Evolutionary conservation across 2,113 vertebrate species (phyloP), one percentile per base, ranked within the genome.

Genomic region (Rhynchopsitta pachyrhyncha): DNA sequence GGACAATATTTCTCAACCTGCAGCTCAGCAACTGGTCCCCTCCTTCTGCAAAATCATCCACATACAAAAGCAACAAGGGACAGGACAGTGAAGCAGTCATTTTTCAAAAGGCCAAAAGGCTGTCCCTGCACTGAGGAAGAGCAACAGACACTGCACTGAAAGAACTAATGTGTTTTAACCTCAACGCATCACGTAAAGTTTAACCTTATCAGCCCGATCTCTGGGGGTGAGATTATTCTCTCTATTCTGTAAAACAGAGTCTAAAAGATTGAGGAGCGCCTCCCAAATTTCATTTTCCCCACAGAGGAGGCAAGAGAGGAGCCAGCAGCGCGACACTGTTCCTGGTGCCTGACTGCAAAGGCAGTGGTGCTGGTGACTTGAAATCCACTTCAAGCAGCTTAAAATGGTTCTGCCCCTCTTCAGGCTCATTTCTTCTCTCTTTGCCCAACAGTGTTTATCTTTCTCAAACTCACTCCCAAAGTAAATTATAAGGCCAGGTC

Each of bases 371-470:
- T 41, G 53, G 73, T 1, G 1, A 10, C 86, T 50, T 18, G 41
- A 90, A 86, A 94, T 84, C 73, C 83, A 78, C 91, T 91, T 76
- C 50, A 88, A 60, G 86, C 73, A 90, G 37, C 29, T 82, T 64
- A 22, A 75, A 78, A 46, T 2, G 16, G 42, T 5, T 13, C 37
- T 59, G 89, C 74, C 22, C 50, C 25, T 73, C 86, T 46, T 68
- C 82, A 92, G 70, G 28, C 25, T 22, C 53, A 53, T 31, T 28
- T 37, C 52, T 17, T 71, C 31, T 57, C 70, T 76, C 80, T 53
- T 64, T 69, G n/a, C 22, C 29, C 63, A 92, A 60, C 44, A 52
- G 25, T 42, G 76, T 95, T 90, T 86, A 74, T 67, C 79, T 86
- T 95, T 82, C 82, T 85, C 44, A 71, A 62, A 73, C n/a, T 41